Conservation (phyloP, 2,888 invertebrate genomes). For the Pristionchus maxplancki region DNA sequence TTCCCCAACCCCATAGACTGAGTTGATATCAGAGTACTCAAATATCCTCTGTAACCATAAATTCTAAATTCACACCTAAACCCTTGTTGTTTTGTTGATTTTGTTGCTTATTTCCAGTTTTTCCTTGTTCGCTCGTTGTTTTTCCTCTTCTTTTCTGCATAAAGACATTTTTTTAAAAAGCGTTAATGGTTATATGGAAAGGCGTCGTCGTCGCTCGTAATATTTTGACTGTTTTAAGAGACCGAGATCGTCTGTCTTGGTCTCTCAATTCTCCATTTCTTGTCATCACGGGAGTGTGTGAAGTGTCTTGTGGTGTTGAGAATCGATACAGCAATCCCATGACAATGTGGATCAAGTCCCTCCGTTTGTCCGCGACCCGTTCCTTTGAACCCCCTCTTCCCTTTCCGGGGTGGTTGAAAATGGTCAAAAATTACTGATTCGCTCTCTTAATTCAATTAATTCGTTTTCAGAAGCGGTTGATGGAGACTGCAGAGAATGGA, state of each 20-base stretch:
- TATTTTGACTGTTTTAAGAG: background rate
- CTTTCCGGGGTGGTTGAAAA: too few relatives aligned
- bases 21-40: background rate
- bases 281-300: too few relatives aligned
- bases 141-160: background rate
- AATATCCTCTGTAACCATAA: background rate
- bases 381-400: too few relatives aligned
- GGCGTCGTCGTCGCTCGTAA: background rate
- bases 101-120: conserved; percentile 21
- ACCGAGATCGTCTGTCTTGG: too few relatives aligned
- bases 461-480: too few relatives aligned
- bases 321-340: too few relatives aligned
- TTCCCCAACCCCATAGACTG: background rate
- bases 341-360: too few relatives aligned
- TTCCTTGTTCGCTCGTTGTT: conserved; percentile 9
- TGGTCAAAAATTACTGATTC: too few relatives aligned
- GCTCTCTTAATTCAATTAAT: too few relatives aligned
- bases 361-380: too few relatives aligned
- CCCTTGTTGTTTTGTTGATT: conserved; percentile 26
- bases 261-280: too few relatives aligned
- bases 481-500: too few relatives aligned
- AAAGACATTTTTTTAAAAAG: background rate
- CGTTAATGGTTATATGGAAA: background rate
- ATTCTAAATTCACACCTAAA: background rate
- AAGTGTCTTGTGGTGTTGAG: background rate